A percentile compares a stretch with the other conserved stretches of the same genome.
phyloP scores from a whole-genome alignment of 2,888 invertebrate genomes.

The Mantis religiosa region DNA sequence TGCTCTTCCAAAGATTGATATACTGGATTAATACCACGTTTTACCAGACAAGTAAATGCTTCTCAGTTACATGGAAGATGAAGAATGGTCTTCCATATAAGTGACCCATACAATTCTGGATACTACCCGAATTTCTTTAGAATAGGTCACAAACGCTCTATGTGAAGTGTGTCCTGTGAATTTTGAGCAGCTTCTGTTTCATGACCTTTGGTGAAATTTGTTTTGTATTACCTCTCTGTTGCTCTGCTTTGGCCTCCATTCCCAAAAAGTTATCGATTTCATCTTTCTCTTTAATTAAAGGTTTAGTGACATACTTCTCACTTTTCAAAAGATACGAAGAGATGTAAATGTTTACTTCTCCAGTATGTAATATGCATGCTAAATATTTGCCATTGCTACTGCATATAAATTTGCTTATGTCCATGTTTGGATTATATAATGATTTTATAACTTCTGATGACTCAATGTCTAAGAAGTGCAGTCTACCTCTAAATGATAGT shows the following conservation, averaged over 20 bases:
- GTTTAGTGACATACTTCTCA: constrained; percentile 23
- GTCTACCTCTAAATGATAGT: constrained; percentile 53
- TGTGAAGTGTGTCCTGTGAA: constrained; percentile 51
- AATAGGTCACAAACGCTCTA: constrained; percentile 59
- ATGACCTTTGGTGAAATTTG: not conserved
- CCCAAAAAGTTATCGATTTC: not conserved
- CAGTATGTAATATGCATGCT: constrained; percentile 53
- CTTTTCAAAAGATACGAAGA: constrained; percentile 40
- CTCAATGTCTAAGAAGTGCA: constrained; percentile 51
- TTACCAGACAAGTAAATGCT: constrained; percentile 65
- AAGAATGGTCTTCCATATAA: constrained; percentile 78
- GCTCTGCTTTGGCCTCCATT: not conserved
- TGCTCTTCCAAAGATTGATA: constrained; percentile 59
- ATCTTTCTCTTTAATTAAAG: not conserved
- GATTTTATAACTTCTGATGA: constrained; percentile 11
- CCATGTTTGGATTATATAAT: not conserved
- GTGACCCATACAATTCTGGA: constrained; percentile 68
- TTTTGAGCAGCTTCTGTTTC: constrained; percentile 2
- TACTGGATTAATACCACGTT: constrained; percentile 59
- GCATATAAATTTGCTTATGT: constrained; percentile 3
- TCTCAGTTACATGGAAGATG: constrained; percentile 69
- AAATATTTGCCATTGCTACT: constrained; percentile 57
- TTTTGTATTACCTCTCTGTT: not conserved
- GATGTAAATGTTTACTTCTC: constrained; percentile 57
- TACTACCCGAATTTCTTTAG: constrained; percentile 77